Conservation (phyloP, 2,888 invertebrate genomes). For the Biston betularia region DNA sequence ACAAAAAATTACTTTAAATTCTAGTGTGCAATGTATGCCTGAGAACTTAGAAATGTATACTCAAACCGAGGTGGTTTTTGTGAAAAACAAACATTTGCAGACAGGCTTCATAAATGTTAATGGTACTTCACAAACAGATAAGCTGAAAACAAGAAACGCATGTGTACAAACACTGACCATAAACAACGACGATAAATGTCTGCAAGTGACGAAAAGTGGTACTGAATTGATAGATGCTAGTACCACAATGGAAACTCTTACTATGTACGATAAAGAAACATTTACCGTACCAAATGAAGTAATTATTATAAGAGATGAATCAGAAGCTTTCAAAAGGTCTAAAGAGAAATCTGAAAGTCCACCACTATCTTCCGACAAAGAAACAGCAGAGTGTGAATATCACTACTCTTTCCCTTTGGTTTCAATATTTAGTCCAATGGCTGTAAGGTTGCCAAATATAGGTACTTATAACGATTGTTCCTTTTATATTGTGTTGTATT, state of each 20-base stretch:
- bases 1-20: conserved; percentile 72
- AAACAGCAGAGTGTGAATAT: conserved; percentile 52
- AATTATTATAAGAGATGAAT: conserved; percentile 3
- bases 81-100: conserved; percentile 74
- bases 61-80: conserved; percentile 71
- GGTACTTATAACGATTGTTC: conserved; percentile 70
- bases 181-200: conserved; percentile 57
- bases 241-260: conserved; percentile 51
- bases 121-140: conserved; percentile 70
- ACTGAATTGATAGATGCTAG: conserved; percentile 56
- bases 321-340: conserved; percentile 38
- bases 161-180: conserved; percentile 65
- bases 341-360: conserved; percentile 80
- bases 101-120: conserved; percentile 59
- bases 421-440: conserved; percentile 80
- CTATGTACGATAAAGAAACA: conserved; percentile 50
- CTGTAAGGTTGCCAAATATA: conserved; percentile 80
- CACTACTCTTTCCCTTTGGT: conserved; percentile 72
- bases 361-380: conserved; percentile 75
- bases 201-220: conserved; percentile 58
- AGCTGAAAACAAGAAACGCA: conserved; percentile 63
- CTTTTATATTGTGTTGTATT: conserved; percentile 56
- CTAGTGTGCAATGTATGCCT: conserved; percentile 68
- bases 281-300: conserved; percentile 7
- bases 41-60: conserved; percentile 71